Conservation (phyloP, 2,888 invertebrate species). For the Lasioglossum calceatum region DNA sequence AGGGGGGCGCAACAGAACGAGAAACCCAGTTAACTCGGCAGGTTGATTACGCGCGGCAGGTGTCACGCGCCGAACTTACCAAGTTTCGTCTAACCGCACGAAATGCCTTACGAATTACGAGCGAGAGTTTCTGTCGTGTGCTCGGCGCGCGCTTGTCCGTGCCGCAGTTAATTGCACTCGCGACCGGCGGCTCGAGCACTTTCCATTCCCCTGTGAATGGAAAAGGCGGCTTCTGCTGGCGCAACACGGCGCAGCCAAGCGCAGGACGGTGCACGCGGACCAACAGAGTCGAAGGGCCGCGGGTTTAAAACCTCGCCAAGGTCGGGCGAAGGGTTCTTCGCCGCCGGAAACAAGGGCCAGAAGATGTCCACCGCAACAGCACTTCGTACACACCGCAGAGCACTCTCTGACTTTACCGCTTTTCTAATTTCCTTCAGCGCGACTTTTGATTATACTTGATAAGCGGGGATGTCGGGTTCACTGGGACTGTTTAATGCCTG, state of each 20-base stretch:
- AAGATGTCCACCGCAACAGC: slow-evolving; percentile 38
- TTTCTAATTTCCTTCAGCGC: slow-evolving; percentile 42
- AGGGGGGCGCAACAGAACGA: slow-evolving; percentile 7
- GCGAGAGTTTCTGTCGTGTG: slow-evolving; percentile 51
- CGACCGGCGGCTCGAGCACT: slow-evolving; percentile 50
- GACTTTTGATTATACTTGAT: slow-evolving; percentile 39
- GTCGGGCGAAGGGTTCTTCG: not conserved
- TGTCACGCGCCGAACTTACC: slow-evolving; percentile 71
- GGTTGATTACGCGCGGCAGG: slow-evolving; percentile 76
- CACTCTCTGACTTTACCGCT: slow-evolving; percentile 36
- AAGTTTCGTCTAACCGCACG: slow-evolving; percentile 70
- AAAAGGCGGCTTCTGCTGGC: slow-evolving; percentile 1
- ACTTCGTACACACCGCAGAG: slow-evolving; percentile 46
- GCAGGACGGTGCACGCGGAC: not conserved
- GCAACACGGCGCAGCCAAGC: not conserved
- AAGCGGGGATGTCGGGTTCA: not conserved
- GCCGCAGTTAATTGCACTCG: slow-evolving; percentile 69
- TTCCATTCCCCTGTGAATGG: slow-evolving; percentile 50
- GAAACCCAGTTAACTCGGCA: slow-evolving; percentile 73
- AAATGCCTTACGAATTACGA: slow-evolving; percentile 73
- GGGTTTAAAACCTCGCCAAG: not conserved
- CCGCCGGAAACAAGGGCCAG: slow-evolving; percentile 14
- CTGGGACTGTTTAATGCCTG: not conserved
- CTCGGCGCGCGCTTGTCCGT: slow-evolving; percentile 47
- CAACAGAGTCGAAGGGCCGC: not conserved